phyloP scores from a whole-genome alignment of 2,888 invertebrate genomes.

The Drosophila borborema region DNA sequence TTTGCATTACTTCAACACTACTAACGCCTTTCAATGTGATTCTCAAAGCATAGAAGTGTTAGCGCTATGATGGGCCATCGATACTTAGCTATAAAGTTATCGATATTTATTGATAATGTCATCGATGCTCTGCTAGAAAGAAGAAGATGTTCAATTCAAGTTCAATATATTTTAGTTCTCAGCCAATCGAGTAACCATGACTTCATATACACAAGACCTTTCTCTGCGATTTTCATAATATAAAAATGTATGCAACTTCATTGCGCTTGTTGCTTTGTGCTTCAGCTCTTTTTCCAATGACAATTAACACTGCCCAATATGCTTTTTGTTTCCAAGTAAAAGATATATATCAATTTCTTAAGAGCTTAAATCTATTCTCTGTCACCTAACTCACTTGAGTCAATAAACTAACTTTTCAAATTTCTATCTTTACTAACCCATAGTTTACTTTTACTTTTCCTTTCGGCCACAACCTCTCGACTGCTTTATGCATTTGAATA shows the following conservation, averaged over 20 bases:
- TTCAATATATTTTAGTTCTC: too few relatives aligned
- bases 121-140: too few relatives aligned
- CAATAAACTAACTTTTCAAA: neutral
- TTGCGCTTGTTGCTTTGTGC: neutral
- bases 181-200: too few relatives aligned
- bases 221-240: neutral
- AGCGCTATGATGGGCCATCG: too few relatives aligned
- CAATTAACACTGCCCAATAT: neutral
- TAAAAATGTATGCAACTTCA: neutral
- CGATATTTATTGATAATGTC: too few relatives aligned
- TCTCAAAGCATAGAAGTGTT: neutral
- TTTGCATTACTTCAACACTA: neutral
- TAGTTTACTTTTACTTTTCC: neutral
- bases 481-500: constrained; percentile 32
- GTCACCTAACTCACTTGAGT: neutral
- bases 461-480: neutral
- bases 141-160: too few relatives aligned
- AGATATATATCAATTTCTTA: neutral
- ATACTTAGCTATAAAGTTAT: too few relatives aligned
- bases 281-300: neutral
- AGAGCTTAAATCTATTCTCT: neutral
- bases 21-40: neutral
- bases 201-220: neutral
- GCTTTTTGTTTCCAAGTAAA: too few relatives aligned
- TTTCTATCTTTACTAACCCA: neutral